These are phyloP conservation scores for Cervus canadensis DNA, from an alignment of 2,113 vertebrate genomes.

Conservation along the genomic window DNA sequence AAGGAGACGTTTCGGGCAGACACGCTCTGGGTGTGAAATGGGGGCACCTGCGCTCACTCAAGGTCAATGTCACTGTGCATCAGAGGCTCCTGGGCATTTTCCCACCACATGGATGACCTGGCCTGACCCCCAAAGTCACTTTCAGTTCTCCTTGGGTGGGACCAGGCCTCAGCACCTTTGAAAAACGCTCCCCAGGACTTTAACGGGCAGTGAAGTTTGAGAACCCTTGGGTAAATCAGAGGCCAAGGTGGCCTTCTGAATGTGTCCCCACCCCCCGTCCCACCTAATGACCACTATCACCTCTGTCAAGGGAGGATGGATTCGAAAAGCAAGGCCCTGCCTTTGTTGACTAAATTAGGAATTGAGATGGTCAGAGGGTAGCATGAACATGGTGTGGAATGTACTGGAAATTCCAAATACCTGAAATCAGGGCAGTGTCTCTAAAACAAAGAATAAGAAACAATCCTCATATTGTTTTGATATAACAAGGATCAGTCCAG, in stretches of 20 bases:
- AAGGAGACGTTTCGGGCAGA: not conserved
- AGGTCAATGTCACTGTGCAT: not conserved
- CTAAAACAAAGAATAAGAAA: not conserved
- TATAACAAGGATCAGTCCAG: no score
- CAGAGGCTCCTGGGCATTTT: not conserved
- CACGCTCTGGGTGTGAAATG: not conserved
- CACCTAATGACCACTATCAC: not conserved
- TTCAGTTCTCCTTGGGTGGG: not conserved
- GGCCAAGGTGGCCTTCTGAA: not conserved
- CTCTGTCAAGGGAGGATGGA: not conserved
- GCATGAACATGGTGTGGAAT: not conserved
- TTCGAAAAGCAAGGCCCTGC: not conserved
- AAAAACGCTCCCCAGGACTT: not conserved
- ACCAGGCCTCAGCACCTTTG: not conserved
- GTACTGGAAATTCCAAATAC: not conserved
- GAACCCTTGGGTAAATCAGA: not conserved
- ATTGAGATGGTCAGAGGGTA: not conserved
- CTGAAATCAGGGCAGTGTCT: not conserved
- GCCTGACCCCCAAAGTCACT: no score
- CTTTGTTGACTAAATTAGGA: not conserved
- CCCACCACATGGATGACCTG: not conserved
- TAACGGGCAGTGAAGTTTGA: not conserved
- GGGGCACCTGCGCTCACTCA: not conserved
- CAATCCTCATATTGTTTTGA: not conserved
- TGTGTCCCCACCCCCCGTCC: no score